A percentile compares a stretch with the other conserved stretches of the same genome.
Evolutionary conservation across 2,888 invertebrate genomes (phyloP).

Genomic region (Tromatobia lineatoria): DNA sequence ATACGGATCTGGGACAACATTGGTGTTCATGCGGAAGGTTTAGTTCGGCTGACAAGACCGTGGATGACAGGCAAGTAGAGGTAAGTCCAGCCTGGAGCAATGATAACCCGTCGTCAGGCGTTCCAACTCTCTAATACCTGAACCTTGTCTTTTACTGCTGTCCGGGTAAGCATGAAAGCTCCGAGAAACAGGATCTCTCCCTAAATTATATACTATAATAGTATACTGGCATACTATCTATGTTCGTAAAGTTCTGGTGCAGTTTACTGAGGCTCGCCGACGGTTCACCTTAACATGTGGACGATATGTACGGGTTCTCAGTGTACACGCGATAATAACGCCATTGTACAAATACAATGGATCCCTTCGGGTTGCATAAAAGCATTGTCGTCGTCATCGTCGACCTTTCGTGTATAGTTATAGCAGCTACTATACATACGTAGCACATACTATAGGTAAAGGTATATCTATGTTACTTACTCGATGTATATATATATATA

Average conservation of each 20-base stretch:
- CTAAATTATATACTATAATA: slow-evolving; percentile 14
- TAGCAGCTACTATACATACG: too few relatives aligned
- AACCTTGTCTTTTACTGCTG: slow-evolving; percentile 14
- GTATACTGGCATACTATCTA: slow-evolving; percentile 21
- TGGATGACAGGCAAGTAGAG: slow-evolving; percentile 1
- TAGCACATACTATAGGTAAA: not conserved
- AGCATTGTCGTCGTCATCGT: slow-evolving; percentile 49
- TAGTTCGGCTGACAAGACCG: not conserved
- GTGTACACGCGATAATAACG: slow-evolving; percentile 53
- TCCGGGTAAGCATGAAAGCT: slow-evolving; percentile 32
- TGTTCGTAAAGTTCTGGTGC: slow-evolving; percentile 32
- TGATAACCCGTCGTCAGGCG: slow-evolving; percentile 35
- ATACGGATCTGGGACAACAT: too few relatives aligned
- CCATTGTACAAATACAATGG: slow-evolving; percentile 62
- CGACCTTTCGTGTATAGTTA: slow-evolving; percentile 28
- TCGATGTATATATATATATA: not conserved
- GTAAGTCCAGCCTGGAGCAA: slow-evolving; percentile 19
- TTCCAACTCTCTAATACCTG: slow-evolving; percentile 14
- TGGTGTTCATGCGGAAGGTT: not conserved
- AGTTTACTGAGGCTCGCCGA: slow-evolving; percentile 22
- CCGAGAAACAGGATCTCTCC: slow-evolving; percentile 17
- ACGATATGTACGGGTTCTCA: slow-evolving; percentile 19
- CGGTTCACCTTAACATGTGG: slow-evolving; percentile 31
- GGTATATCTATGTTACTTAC: not conserved
- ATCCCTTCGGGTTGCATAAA: slow-evolving; percentile 47